phyloP scores from a whole-genome alignment of 2,113 vertebrate genomes.

The Heliornis fulica region DNA sequence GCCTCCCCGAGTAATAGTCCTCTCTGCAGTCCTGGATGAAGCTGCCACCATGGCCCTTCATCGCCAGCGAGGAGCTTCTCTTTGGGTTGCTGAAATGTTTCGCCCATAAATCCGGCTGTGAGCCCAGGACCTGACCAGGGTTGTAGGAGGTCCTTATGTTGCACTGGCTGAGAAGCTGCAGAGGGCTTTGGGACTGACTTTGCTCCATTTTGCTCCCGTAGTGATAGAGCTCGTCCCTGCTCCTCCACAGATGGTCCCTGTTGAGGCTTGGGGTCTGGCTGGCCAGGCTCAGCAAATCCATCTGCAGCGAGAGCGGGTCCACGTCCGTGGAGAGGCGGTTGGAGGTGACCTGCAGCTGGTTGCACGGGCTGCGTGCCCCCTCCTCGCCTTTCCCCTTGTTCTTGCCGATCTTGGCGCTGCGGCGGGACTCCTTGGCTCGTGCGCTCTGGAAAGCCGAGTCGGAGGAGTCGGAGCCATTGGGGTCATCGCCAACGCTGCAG shows the following conservation, averaged over 20 bases:
- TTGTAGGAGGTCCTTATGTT: slow-evolving; percentile 89
- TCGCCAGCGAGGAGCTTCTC: slow-evolving; percentile 83
- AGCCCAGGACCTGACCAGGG: slow-evolving; percentile 74
- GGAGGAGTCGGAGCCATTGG: slow-evolving; percentile 91
- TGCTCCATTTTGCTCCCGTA: slow-evolving; percentile 83
- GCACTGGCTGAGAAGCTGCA: slow-evolving; percentile 94
- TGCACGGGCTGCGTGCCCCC: slow-evolving; percentile 67
- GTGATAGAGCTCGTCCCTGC: slow-evolving; percentile 80
- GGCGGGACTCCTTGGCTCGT: slow-evolving; percentile 90
- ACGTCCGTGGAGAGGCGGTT: slow-evolving; percentile 88
- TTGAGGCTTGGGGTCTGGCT: slow-evolving; percentile 93
- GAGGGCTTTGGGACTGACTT: slow-evolving; percentile 80
- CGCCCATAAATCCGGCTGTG: slow-evolving; percentile 79
- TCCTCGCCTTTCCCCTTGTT: slow-evolving; percentile 80
- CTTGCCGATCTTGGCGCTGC: slow-evolving; percentile 89
- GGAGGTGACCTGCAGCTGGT: slow-evolving; percentile 76
- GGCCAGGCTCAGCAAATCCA: slow-evolving; percentile 96
- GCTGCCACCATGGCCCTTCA: slow-evolving; percentile 87
- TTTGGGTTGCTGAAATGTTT: slow-evolving; percentile 85
- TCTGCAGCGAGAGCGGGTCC: slow-evolving; percentile 95
- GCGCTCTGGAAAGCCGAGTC: slow-evolving; percentile 96
- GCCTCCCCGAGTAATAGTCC: slow-evolving; percentile 85
- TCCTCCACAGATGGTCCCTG: slow-evolving; percentile 91
- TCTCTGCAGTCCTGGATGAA: slow-evolving; percentile 86
- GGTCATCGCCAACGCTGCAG: slow-evolving; percentile 91